Evolutionary conservation across 2,888 invertebrate genomes (phyloP).

Genomic region (Brachyptera putata): DNA sequence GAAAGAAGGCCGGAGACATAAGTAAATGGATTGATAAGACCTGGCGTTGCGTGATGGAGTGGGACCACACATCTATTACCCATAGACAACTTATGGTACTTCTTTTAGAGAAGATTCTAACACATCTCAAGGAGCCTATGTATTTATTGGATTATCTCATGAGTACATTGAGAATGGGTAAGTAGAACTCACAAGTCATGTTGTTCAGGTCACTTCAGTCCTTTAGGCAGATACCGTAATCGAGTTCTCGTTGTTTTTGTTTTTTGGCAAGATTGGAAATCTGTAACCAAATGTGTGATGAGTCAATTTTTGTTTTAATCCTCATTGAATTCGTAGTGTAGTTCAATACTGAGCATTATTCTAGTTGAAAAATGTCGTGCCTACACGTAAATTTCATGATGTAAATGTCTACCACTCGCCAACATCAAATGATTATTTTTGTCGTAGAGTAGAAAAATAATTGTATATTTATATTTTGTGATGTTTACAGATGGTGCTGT

Average conservation of each 20-base stretch:
- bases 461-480: too few relatives aligned
- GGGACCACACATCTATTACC: conserved; percentile 55
- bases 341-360: too few relatives aligned
- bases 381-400: too few relatives aligned
- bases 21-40: conserved; percentile 63
- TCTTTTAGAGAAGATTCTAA: conserved; percentile 76
- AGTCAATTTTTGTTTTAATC: too few relatives aligned
- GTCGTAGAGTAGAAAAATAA: too few relatives aligned
- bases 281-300: too few relatives aligned
- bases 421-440: too few relatives aligned
- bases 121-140: conserved; percentile 74
- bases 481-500: conserved; percentile 72
- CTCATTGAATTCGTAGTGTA: too few relatives aligned
- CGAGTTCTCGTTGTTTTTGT: too few relatives aligned
- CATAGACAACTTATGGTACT: conserved; percentile 77
- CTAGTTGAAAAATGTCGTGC: too few relatives aligned
- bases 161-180: conserved; percentile 79
- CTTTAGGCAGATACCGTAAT: background rate
- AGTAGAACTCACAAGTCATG: conserved; percentile 31
- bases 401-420: too few relatives aligned
- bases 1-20: conserved; percentile 54
- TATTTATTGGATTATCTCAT: conserved; percentile 87
- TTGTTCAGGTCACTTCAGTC: background rate
- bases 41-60: conserved; percentile 72
- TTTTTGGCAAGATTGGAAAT: too few relatives aligned